Base-by-base conservation (phyloP, 2,113 vertebrate species). In the Megaceryle maxima region DNA sequence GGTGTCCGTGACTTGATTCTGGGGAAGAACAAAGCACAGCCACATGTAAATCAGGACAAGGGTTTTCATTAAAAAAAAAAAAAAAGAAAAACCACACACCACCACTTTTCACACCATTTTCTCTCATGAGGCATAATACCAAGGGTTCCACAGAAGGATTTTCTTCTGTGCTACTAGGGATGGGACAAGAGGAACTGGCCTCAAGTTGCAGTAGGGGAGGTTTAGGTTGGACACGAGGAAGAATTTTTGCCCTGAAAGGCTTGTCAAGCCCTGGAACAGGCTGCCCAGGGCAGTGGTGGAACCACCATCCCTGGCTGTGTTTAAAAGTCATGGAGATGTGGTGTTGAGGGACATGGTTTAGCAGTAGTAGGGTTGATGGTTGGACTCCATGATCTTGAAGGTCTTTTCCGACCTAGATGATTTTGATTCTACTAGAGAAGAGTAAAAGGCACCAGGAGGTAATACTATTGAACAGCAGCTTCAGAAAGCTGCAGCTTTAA, bases 1-100 rank as follows among this genome's bases (percentile, higher is more conserved):
- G 64, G 99, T 99, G 84, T 99, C 99, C 0, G 97, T 99, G 97
- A 99, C 99, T 97, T 99, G 99, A 96, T 99, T 99, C 99, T 99
- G 53, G 28, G 17, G 37, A 39, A 46, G 62, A 10, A 67, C 35
- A 57, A 33, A 74, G 19, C 21, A 44, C 8, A 75, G 22, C 62
- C 25, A 55, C 43, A 10, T 28, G 51, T 78, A 37, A 87, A 70
- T 29, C 44, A 77, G 46, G 13, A 25, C 25, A 33, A 5, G 0
- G 5, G 1, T 72, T 12, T 10, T 13, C 31, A 39, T 29, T 21
- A 6, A 33, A 50, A 28, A 9, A 26, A 43, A 62, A 17, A 6
- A 28, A 72, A 41, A 41, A n/a, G n/a, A n/a, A n/a, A 37, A 7
- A 7, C 37, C 37, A 37, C 37, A 26, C 5, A 13, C 53, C 44